Evolutionary conservation across 2,113 vertebrate species (phyloP).

Genomic region (Myotis yumanensis): DNA sequence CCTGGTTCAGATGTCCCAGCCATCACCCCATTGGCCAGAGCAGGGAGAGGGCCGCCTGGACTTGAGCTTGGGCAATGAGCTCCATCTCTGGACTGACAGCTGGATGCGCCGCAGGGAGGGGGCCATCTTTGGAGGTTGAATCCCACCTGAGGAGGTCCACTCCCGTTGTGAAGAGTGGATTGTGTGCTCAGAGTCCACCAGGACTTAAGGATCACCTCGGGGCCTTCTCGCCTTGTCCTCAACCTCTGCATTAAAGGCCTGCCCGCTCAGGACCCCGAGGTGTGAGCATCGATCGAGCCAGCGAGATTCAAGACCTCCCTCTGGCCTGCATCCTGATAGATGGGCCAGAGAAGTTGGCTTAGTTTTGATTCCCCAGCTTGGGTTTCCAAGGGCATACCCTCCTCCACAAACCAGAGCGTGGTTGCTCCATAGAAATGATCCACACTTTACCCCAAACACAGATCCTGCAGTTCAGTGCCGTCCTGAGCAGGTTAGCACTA

Average conservation of each 20-base stretch:
- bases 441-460: background rate
- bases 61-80: background rate
- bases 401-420: background rate
- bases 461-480: fast-evolving
- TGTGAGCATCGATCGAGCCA: background rate
- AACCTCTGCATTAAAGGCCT: background rate
- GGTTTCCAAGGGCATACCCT: too few relatives aligned
- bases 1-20: background rate
- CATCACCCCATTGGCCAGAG: background rate
- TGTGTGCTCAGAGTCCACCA: background rate
- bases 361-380: background rate
- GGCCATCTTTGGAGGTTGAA: background rate
- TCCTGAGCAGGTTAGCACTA: fast-evolving
- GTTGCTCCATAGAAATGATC: too few relatives aligned
- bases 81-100: fast-evolving
- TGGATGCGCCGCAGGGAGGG: background rate
- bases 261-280: background rate
- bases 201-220: background rate
- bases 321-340: background rate
- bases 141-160: background rate
- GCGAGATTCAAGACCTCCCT: background rate
- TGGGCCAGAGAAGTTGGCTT: background rate
- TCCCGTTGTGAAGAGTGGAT: background rate
- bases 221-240: background rate
- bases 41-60: background rate